These are phyloP conservation scores for Spheniscus humboldti DNA, from an alignment of 2,797 vertebrate species.

Conservation along the genomic window DNA sequence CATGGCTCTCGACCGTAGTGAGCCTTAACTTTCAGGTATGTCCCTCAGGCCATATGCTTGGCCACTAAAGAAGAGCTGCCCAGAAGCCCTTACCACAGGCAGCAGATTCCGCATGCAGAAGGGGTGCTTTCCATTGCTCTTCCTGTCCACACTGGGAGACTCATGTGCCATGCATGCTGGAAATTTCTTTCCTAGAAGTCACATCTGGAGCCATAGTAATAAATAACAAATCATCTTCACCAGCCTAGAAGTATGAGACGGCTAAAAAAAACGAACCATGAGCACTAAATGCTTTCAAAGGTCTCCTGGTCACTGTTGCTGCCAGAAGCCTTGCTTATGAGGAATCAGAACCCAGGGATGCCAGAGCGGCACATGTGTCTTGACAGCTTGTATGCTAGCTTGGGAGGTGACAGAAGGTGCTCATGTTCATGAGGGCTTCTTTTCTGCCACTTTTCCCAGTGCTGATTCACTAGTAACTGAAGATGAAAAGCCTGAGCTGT, in stretches of 20 bases:
- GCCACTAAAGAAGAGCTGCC: not conserved
- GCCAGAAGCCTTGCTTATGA: not conserved
- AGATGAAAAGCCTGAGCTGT: slow-evolving; percentile 14
- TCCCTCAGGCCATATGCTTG: not conserved
- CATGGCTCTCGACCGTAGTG: not conserved
- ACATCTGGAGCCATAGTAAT: not conserved
- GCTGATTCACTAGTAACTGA: not conserved
- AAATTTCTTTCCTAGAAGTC: not conserved
- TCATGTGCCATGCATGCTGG: accelerated
- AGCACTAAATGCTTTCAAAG: not conserved
- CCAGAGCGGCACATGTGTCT: not conserved
- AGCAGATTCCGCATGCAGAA: not conserved
- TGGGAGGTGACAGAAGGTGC: not conserved
- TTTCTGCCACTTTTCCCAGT: not conserved
- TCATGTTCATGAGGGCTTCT: not conserved
- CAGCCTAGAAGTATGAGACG: not conserved
- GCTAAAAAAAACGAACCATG: not conserved
- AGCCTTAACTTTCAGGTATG: not conserved
- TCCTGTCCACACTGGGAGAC: not conserved
- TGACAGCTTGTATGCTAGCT: not conserved
- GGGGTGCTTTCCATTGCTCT: not conserved
- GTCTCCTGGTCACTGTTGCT: not conserved
- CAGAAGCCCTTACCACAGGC: not conserved
- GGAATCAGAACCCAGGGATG: not conserved
- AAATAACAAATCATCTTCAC: not conserved